Percentiles rank a stretch among this genome's conserved stretches.
Evolutionary conservation across 2,113 vertebrate genomes (phyloP).

Genomic region (Heterocephalus glaber): DNA sequence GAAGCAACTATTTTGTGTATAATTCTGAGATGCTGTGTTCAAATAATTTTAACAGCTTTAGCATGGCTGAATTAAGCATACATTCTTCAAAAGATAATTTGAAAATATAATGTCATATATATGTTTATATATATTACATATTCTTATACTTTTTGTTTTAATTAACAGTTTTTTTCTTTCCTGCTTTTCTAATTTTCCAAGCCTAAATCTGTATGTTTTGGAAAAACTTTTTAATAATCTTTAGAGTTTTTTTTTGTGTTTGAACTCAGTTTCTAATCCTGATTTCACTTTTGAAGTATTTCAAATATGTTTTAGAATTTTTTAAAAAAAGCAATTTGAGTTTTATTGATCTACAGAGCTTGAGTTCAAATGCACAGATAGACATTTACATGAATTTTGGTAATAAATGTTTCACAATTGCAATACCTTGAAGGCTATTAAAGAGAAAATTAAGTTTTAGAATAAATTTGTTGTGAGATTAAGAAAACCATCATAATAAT

Average conservation of each 20-base stretch:
- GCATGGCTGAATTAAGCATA: neutral
- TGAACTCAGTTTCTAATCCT: constrained; percentile 51
- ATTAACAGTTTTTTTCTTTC: constrained; percentile 20
- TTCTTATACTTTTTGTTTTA: neutral
- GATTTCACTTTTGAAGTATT: constrained; percentile 59
- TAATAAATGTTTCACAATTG: constrained; percentile 70
- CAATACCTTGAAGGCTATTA: constrained; percentile 66
- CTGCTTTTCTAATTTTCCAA: neutral
- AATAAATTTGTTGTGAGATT: constrained; percentile 68
- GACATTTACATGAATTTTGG: constrained; percentile 72
- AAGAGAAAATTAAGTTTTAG: constrained; percentile 71
- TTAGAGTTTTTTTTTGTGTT: constrained; percentile 10
- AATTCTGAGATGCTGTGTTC: neutral
- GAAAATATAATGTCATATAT: neutral
- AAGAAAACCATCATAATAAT: constrained; percentile 37
- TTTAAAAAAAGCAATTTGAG: constrained; percentile 79
- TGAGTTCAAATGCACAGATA: constrained; percentile 67
- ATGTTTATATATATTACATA: neutral
- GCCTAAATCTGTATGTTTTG: neutral
- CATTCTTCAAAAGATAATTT: neutral
- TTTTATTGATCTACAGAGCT: constrained; percentile 69
- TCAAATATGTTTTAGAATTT: constrained; percentile 70
- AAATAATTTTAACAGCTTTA: neutral
- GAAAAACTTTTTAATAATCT: neutral
- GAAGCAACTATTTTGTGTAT: neutral